Evolutionary conservation across 1,140 invertebrate species (phyloP), one percentile per base, ranked within the genome.

Genomic region (Acromyrmex charruanus): DNA sequence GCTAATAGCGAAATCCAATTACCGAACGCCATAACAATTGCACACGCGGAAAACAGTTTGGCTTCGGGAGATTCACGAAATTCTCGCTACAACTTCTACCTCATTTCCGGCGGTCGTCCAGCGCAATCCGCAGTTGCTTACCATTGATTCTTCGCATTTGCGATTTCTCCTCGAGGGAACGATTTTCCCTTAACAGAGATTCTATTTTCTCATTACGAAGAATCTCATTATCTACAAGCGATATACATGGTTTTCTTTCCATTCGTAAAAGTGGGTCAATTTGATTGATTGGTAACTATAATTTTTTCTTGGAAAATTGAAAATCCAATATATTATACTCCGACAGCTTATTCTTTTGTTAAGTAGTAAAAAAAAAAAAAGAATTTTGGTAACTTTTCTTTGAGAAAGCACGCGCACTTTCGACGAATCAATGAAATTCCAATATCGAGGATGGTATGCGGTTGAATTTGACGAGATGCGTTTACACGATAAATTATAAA

Each of bases 401-500:
- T 25, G 66, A 72, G 25, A 28, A 81, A 39, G 21, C 3, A 21
- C 28, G n/a, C 21, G 18, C 28, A 31, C 49, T 82, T 25, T 6
- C 35, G 75, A 16, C n/a, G 25, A 49, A 65, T 44, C 9, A 59
- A 55, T 14, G 39, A 79, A 51, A 49, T 66, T 51, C 35, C 7
- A 1, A 7, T 39, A 39, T 39, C 31, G 72, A 39, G 31, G 10
- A 21, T 21, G 35, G 49, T 51, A 35, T 49, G 44, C 2, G 10
- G 25, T 3, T 88, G 61, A 2, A 71, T 69, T 86, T 77, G 77
- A 63, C 68, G 25, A 72, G 25, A 49, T 25, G 44, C 65, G 74
- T 81, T 77, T 87, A 86, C 81, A 51, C 16, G 39, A 86, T 68
- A 72, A 88, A 88, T 86, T 88, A 74, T 14, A 58, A n/a, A 79